These are phyloP conservation scores for Scaptomyza cyrtandrae DNA, from an alignment of 2,888 invertebrate species.

Conservation along the genomic window DNA sequence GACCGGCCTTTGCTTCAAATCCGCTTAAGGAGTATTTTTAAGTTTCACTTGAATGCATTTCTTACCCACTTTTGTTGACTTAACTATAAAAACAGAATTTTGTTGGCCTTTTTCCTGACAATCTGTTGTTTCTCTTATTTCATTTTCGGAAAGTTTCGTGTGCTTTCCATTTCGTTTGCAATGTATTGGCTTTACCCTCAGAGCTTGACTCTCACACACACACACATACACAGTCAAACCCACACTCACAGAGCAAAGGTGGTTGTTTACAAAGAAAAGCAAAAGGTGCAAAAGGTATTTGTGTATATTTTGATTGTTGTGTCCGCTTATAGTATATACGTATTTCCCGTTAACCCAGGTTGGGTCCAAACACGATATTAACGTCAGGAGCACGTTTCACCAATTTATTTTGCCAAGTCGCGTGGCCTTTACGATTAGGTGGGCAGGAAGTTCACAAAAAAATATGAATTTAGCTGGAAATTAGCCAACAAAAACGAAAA, in stretches of 20 bases:
- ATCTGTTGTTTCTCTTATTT: conserved; percentile 17
- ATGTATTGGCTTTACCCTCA: conserved; percentile 58
- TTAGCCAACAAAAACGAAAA: conserved; percentile 55
- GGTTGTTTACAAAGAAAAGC: conserved; percentile 33
- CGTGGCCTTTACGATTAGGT: conserved; percentile 48
- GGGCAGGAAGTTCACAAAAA: conserved; percentile 44
- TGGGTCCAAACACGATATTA: conserved; percentile 62
- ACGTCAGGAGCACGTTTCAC: conserved; percentile 72
- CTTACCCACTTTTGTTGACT: conserved; percentile 16
- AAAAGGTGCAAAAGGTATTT: conserved; percentile 49
- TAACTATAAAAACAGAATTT: conserved; percentile 30
- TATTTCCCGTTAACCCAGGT: conserved; percentile 1
- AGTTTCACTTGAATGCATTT: conserved; percentile 1
- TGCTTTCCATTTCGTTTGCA: conserved; percentile 66
- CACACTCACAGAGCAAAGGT: conserved; percentile 16
- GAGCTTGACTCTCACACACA: conserved; percentile 48
- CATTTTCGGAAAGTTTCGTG: conserved; percentile 34
- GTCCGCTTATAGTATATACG: conserved; percentile 4
- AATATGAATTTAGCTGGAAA: conserved; percentile 76
- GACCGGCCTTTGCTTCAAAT: background rate
- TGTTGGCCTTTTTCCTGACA: conserved; percentile 28
- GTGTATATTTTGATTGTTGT: conserved; percentile 38
- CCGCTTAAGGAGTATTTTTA: conserved; percentile 32
- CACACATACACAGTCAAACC: background rate
- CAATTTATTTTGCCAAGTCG: conserved; percentile 63